Evolutionary conservation across 1,140 invertebrate species (phyloP), one percentile per base, ranked within the genome.

Genomic region (Protaetia brevitarsis): DNA sequence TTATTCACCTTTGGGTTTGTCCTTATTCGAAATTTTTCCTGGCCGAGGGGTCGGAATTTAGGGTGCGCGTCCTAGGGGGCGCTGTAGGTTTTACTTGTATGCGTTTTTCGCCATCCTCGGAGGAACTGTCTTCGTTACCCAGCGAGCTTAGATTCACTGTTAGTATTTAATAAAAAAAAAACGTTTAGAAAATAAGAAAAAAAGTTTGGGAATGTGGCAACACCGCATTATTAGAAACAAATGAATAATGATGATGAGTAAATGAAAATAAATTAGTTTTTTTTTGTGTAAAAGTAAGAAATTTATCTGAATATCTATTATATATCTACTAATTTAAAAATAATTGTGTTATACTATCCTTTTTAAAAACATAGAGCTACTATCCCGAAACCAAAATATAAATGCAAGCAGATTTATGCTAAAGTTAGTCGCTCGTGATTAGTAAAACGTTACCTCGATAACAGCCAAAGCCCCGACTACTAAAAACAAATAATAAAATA

Each of bases 101-200:
- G 82, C 64, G 60, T 19, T 70, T 69, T 19, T 74, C 73, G 3
- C 73, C 73, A 29, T 76, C 75, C n/a, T 74, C 75, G n/a, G 75
- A 89, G 88, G 30, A 90, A 89, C 74, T 71, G 78, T 92, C 90
- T 75, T 92, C 90, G 67, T 89, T 87, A 65, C 82, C 86, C 36
- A 84, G 82, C 74, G 84, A 83, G 71, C 84, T 85, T 68, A 90
- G 79, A 79, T 87, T 86, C 70, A 85, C 85, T 86, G 65, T 57
- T 68, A 69, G 13, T 11, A 34, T 1, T 34, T 1, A 34, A 34
- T 34, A 16, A 28, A 45, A 60, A 2, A 10, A 10, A 60, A 64
- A 36, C 16, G 58, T 4, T 2, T 23, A 56, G 36, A 26, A 10
- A 36, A 41, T 65, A 34, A 58, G 34, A 16, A 37, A 16, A 11